Conservation (phyloP, 2,113 vertebrate genomes). For the Pagrus major region DNA sequence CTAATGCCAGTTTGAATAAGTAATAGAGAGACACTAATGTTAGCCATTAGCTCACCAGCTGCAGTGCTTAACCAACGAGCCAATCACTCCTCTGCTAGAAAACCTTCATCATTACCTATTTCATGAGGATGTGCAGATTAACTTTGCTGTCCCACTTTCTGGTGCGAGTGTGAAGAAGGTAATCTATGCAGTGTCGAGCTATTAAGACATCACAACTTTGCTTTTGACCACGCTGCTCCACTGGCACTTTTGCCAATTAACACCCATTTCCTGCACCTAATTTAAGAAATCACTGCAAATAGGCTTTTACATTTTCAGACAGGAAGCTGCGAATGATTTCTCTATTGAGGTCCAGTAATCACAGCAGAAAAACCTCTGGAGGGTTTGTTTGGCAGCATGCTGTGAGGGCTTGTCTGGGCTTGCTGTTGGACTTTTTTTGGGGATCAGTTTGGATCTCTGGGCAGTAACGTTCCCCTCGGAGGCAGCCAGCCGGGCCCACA, state of each 20-base stretch:
- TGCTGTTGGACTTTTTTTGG: constrained; percentile 52
- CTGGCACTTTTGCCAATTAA: constrained; percentile 57
- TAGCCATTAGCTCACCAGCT: not conserved
- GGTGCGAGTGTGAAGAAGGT: not conserved
- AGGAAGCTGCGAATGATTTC: constrained; percentile 23
- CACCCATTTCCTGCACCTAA: constrained; percentile 46
- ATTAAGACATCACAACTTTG: constrained; percentile 11
- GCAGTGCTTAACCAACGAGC: not conserved
- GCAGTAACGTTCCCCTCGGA: constrained; percentile 46
- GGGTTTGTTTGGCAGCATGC: constrained; percentile 44
- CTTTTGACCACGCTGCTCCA: constrained; percentile 25
- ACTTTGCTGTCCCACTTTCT: not conserved
- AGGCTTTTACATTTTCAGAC: constrained; percentile 25
- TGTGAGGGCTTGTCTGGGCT: constrained; percentile 58
- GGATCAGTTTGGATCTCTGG: constrained; percentile 52
- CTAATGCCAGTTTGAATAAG: too few species aligned
- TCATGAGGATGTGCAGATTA: not conserved
- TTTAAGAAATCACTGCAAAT: constrained; percentile 41
- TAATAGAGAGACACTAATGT: not conserved
- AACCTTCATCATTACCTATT: not conserved
- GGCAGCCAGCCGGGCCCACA: constrained; percentile 9
- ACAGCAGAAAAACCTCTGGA: constrained; percentile 51
- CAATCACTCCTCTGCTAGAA: not conserved
- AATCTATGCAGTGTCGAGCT: constrained; percentile 1
- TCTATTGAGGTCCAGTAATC: constrained; percentile 36